Percentiles rank a stretch among this genome's conserved stretches.
Evolutionary conservation across 2,888 invertebrate genomes (phyloP).

Genomic region (Steinernema scapterisci): DNA sequence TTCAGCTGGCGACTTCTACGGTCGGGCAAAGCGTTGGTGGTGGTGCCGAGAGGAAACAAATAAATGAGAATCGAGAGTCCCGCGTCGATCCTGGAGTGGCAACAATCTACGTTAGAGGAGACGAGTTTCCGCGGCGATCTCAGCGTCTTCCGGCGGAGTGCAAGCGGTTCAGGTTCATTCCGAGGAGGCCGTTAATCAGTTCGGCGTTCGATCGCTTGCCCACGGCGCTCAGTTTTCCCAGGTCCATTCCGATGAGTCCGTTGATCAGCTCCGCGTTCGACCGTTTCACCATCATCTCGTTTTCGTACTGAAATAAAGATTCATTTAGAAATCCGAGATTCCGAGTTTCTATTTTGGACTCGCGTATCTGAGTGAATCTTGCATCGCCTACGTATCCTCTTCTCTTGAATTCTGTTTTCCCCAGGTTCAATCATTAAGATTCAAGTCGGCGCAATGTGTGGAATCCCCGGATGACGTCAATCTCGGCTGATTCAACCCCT

Average conservation of each 20-base stretch:
- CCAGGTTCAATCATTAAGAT: not conserved
- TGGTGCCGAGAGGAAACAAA: not conserved
- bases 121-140: not conserved
- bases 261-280: conserved; percentile 65
- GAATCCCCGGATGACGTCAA: too few species aligned
- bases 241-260: conserved; percentile 65
- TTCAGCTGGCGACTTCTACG: conserved; percentile 1
- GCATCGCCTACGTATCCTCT: not conserved
- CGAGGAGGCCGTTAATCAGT: conserved; percentile 65
- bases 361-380: not conserved
- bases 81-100: conserved; percentile 7
- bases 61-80: not conserved
- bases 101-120: not conserved
- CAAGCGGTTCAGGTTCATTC: conserved; percentile 64
- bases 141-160: conserved; percentile 49
- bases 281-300: conserved; percentile 50
- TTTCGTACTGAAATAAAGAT: conserved; percentile 25
- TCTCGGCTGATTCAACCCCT: too few species aligned
- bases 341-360: not conserved
- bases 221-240: conserved; percentile 59
- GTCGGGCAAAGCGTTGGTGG: not conserved
- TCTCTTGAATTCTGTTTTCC: not conserved
- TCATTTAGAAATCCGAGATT: not conserved
- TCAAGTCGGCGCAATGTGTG: too few species aligned
- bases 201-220: conserved; percentile 66